phyloP scores from a whole-genome alignment of 2,888 invertebrate genomes.

The Cephalotes varians region DNA sequence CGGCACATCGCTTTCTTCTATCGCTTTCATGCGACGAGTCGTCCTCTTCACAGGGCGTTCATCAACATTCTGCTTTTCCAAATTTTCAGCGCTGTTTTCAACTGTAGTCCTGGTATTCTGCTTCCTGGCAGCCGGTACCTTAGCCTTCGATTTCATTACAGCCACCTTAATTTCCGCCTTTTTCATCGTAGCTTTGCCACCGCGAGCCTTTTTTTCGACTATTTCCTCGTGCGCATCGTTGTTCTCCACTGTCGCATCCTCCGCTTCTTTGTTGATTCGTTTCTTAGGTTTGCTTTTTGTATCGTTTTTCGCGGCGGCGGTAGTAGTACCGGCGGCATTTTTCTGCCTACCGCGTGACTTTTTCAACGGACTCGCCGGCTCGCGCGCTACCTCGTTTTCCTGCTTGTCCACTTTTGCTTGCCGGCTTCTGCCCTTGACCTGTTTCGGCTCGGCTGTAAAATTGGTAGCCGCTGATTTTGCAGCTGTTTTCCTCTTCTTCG shows the following conservation, averaged over 20 bases:
- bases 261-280: background rate
- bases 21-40: slow-evolving; percentile 11
- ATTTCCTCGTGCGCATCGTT: background rate
- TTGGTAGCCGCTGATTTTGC: slow-evolving; percentile 19
- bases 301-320: slow-evolving; percentile 32
- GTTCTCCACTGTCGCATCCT: background rate
- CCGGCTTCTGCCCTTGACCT: background rate
- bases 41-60: slow-evolving; percentile 45
- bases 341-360: slow-evolving; percentile 13
- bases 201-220: slow-evolving; percentile 17
- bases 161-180: slow-evolving; percentile 11
- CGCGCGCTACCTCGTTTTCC: slow-evolving; percentile 39
- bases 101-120: background rate
- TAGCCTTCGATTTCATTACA: slow-evolving; percentile 43
- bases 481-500: slow-evolving; percentile 67
- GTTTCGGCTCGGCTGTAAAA: background rate
- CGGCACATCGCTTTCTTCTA: background rate
- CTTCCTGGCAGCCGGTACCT: background rate
- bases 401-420: slow-evolving; percentile 61
- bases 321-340: background rate
- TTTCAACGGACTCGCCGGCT: background rate
- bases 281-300: slow-evolving; percentile 19
- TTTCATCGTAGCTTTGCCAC: slow-evolving; percentile 48
- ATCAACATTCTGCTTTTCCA: background rate
- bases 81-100: background rate